Evolutionary conservation across 2,113 vertebrate genomes (phyloP), one percentile per base, ranked within the genome.

Genomic region (Melanotaenia duboulayi): DNA sequence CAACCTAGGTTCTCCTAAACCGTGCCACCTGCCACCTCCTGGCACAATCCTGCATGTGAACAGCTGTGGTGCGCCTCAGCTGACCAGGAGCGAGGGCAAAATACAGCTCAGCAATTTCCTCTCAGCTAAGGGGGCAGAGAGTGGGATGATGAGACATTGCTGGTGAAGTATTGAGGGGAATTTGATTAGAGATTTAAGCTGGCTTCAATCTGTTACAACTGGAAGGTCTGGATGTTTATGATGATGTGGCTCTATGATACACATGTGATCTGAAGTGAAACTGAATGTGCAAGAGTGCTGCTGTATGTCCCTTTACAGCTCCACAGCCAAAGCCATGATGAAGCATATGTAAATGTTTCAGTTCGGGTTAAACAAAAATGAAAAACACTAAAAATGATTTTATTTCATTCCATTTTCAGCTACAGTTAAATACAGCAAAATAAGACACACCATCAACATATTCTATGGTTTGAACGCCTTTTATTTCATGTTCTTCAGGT

Each of bases 191-290:
- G 32, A 37, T 37, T 35, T 39, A n/a, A 42, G 40, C 14, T 42
- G 40, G 40, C 12, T 14, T 42, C 40, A 42, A 14, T 42, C 40
- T 42, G 11, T 49, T 25, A 49, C 48, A 44, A 19, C 16, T 32
- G 48, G 24, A 24, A 48, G 25, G 19, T 37, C 13, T 65, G 25
- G 51, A 32, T 52, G 63, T 65, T 66, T 25, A 54, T 54, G 64
- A 40, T 39, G 35, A 66, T 12, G 16, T 24, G 44, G 24, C 7
- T 20, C 10, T 12, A 10, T 25, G 51, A 66, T 20, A 24, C 20
- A 64, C 23, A 23, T 23, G 24, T 25, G 42, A 28, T 46, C n/a
- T 19, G 16, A 40, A 40, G 17, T 63, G 24, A 48, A 49, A 63
- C 39, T 10, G 44, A 61, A 19, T 32, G 42, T 49, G 42, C 7